Base-by-base conservation (phyloP, 2,797 vertebrate species). In the Anas capensis region DNA sequence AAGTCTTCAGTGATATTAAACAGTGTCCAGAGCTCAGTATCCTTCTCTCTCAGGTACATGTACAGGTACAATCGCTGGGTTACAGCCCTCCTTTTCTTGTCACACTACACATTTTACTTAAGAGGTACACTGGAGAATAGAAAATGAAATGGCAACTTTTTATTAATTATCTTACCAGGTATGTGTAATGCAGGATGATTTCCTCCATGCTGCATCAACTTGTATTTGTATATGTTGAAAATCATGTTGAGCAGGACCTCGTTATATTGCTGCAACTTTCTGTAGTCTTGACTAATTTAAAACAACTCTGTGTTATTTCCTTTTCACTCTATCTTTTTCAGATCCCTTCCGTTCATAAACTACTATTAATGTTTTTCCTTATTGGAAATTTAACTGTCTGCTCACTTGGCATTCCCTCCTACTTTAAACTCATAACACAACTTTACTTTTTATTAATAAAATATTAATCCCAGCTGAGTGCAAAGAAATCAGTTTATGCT, bases 371-470 rank as follows among this genome's bases (percentile, higher is more conserved):
- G 1, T 16, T 58, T 57, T 68, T 62, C 21, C 49, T 85, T 69
- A n/a, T 10, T 72, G 29, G 42, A 69, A 86, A 81, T 57, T 44
- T 53, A 73, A 66, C 26, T 78, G 66, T 6, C 14, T 62, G 31
- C 29, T 92, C 20, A 36, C 44, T 88, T 92, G 8, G 42, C 77
- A 64, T 26, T 73, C n/a, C 53, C 38, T 92, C 23, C 29, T 66
- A 24, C 65, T 85, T 90, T 68, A 19, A 71, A 8, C 23, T 79
- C 6, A 2, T 49, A 68, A 76, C 2, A 83, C 31, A 68, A 57
- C 3, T 27, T 60, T 6, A 76, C 8, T 79, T 82, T 27, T 62
- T n/a, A 82, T 9, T 51, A 53, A 57, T 21, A 4, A 88, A 58
- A 23, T 24, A 46, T 36, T 65, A 58, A 75, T 33, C 31, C 1